These are phyloP conservation scores for Selene dorsalis DNA, from an alignment of 2,797 vertebrate species.

Conservation along the genomic window DNA sequence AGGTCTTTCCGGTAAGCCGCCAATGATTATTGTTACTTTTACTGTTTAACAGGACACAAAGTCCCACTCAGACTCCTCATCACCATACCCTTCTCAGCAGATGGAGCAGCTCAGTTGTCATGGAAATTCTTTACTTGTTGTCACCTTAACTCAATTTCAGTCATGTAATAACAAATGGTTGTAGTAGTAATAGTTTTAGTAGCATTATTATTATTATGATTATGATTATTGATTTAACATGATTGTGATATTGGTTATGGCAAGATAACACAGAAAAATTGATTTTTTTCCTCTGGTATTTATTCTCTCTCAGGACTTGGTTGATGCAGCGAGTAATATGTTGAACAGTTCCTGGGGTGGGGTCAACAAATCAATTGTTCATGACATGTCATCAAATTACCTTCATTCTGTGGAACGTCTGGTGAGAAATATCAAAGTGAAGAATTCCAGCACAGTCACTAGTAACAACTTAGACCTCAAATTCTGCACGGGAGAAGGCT, in stretches of 20 bases:
- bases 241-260: background rate
- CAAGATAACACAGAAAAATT: background rate
- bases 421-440: constrained; percentile 72
- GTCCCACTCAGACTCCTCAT: background rate
- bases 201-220: too few species aligned
- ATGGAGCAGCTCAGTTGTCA: background rate
- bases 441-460: constrained; percentile 10
- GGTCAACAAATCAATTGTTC: background rate
- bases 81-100: background rate
- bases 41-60: background rate
- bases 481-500: constrained; percentile 60
- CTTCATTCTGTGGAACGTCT: constrained; percentile 80
- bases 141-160: background rate
- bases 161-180: background rate
- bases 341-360: constrained; percentile 65
- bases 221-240: background rate
- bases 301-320: constrained; percentile 74
- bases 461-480: constrained; percentile 75
- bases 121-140: background rate
- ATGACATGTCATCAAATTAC: constrained; percentile 64
- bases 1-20: constrained; percentile 70
- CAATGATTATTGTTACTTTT: constrained; percentile 8
- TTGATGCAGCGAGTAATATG: constrained; percentile 79
- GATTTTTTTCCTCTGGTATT: background rate
- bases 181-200: too few species aligned